These are phyloP conservation scores for Psittacula cyanocephala DNA, from an alignment of 2,113 vertebrate species.

Conservation along the genomic window DNA sequence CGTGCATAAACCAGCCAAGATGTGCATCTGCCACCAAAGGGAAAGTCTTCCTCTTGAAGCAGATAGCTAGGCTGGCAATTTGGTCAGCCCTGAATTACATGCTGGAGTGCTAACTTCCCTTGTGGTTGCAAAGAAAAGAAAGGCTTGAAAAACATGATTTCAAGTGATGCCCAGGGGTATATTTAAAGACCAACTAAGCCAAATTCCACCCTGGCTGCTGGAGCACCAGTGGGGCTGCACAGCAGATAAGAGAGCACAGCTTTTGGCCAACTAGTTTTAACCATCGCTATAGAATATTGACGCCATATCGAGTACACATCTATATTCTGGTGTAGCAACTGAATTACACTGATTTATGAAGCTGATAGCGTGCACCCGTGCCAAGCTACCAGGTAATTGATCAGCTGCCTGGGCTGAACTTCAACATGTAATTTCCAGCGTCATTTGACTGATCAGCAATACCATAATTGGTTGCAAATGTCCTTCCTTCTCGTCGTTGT, in stretches of 20 bases:
- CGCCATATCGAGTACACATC: neutral
- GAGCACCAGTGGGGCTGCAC: neutral
- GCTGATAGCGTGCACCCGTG: neutral
- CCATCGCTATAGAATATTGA: neutral
- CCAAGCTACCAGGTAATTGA: conserved; percentile 70
- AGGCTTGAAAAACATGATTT: conserved; percentile 24
- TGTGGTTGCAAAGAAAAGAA: conserved; percentile 46
- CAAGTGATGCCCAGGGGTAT: conserved; percentile 16
- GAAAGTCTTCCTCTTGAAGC: neutral
- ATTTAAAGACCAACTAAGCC: conserved; percentile 26
- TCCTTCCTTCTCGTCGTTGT: conserved; percentile 72
- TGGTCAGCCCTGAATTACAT: conserved; percentile 65
- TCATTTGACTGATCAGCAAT: conserved; percentile 79
- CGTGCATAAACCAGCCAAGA: neutral
- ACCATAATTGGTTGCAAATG: conserved; percentile 80
- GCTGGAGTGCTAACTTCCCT: conserved; percentile 25
- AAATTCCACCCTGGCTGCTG: neutral
- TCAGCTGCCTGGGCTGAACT: conserved; percentile 67
- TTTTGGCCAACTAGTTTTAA: neutral
- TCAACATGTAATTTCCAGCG: conserved; percentile 71
- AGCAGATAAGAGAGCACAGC: neutral
- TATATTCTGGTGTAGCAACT: neutral
- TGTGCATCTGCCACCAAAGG: neutral
- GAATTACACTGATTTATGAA: conserved; percentile 65
- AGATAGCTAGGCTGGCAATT: conserved; percentile 40